Evolutionary conservation across 2,113 vertebrate species (phyloP), one percentile per base, ranked within the genome.

Genomic region (Chinchilla lanigera): DNA sequence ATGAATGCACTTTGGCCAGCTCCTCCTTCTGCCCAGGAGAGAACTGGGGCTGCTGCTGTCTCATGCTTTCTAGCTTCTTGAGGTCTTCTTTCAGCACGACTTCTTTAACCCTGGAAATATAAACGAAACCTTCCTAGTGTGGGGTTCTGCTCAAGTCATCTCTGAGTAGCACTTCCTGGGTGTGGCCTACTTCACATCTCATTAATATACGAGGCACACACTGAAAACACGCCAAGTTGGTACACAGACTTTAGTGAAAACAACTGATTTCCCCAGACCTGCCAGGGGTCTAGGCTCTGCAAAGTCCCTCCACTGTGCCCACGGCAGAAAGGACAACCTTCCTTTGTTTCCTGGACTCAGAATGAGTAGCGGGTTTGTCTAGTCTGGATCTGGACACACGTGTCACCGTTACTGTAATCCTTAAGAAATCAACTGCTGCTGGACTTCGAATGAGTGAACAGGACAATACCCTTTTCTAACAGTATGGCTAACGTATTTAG

Each of bases 51-150:
- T 99, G 99, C 71, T 96, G 98, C 61, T 96, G 97, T 38, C 95
- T 98, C 98, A 99, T 98, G 35, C 98, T 97, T 1, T 92, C 96
- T 38, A 99, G 98, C 94, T 99, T 99, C 92, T 99, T 98, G 90
- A 98, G 97, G 98, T 99, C 99, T 89, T 99, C 98, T 60, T 98
- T 99, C 67, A 99, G 97, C 75, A 99, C 99, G 0, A 98, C 98
- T 69, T 98, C 98, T 97, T 98, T 98, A 96, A 98, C 98, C 98
- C 99, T 99, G 98, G 54, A 98, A 38, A 63, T 17, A 94, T 26
- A 73, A 52, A 33, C 1, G 14, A 8, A 38, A 61, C 35, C 69
- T 8, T n/a, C 26, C 20, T 0, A 2, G 17, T 47, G 14, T 65
- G 38, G 80, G 7, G 82, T 5, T 71, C 47, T 35, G 5, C 10